Percentiles rank a stretch among this genome's conserved stretches.
Evolutionary conservation across 2,797 vertebrate species (phyloP).

Genomic region (Lindbergichthys nudifrons): DNA sequence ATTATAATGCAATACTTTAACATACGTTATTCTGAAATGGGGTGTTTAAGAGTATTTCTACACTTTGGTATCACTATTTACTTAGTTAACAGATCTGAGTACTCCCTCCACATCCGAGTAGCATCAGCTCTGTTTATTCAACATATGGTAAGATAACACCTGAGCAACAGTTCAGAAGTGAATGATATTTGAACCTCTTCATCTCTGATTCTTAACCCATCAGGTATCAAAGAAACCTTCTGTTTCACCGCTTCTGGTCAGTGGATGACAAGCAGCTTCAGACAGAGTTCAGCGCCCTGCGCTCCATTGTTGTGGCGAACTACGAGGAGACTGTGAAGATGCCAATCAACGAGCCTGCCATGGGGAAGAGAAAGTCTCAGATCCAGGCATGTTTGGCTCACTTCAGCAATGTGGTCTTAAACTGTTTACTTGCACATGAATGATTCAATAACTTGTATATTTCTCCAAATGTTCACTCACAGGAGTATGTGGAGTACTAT

Average conservation of each 20-base stretch:
- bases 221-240: slow-evolving; percentile 94
- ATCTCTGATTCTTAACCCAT: slow-evolving; percentile 6
- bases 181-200: slow-evolving; percentile 3
- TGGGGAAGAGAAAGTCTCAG: slow-evolving; percentile 94
- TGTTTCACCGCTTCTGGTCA: slow-evolving; percentile 99
- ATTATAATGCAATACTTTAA: no score
- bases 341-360: slow-evolving; percentile 96
- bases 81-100: no score
- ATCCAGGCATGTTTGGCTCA: slow-evolving; percentile 87
- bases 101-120: no score
- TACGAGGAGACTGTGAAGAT: slow-evolving; percentile 97
- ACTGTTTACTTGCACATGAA: not conserved
- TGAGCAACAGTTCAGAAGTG: not conserved
- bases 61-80: no score
- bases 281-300: slow-evolving; percentile 94
- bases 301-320: slow-evolving; percentile 96
- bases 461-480: not conserved
- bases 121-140: not conserved
- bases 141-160: not conserved
- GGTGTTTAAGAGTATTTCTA: no score
- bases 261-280: slow-evolving; percentile 97
- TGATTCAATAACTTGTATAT: not conserved
- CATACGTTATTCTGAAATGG: no score
- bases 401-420: not conserved
- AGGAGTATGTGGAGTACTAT: slow-evolving; percentile 97